Evolutionary conservation across 2,888 invertebrate genomes (phyloP).

Genomic region (Atrina japonica): DNA sequence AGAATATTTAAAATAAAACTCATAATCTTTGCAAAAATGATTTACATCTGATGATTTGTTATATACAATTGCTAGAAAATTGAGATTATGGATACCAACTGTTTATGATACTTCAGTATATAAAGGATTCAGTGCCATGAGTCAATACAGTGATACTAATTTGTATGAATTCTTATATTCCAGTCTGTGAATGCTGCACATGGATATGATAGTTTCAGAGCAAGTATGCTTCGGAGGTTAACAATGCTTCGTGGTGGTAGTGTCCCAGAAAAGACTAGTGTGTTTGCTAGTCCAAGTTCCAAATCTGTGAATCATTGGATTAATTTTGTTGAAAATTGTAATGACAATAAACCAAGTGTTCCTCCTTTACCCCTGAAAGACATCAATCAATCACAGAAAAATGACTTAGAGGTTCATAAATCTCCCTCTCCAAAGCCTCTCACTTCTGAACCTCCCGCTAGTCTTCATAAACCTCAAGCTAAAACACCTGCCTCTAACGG

Average conservation of each 20-base stretch:
- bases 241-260: conserved; percentile 26
- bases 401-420: conserved; percentile 17
- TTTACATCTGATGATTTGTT: no score
- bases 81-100: no score
- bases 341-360: not conserved
- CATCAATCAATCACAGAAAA: not conserved
- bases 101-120: no score
- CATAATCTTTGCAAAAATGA: not conserved
- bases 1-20: no score
- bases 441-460: conserved; percentile 67
- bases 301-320: not conserved
- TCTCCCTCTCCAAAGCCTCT: conserved; percentile 69
- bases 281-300: not conserved
- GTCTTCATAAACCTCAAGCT: conserved; percentile 71
- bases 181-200: conserved; percentile 52
- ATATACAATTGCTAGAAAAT: no score
- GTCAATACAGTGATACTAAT: no score
- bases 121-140: no score
- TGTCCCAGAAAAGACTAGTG: not conserved
- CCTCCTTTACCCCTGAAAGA: not conserved
- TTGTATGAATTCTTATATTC: no score
- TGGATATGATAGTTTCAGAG: conserved; percentile 60
- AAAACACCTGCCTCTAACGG: conserved; percentile 38
- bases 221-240: conserved; percentile 55
- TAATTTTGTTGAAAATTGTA: not conserved